A percentile compares a stretch with the other conserved stretches of the same genome.
Evolutionary conservation across 2,888 invertebrate species (phyloP).

Genomic region (Exephanes ischioxanthus): DNA sequence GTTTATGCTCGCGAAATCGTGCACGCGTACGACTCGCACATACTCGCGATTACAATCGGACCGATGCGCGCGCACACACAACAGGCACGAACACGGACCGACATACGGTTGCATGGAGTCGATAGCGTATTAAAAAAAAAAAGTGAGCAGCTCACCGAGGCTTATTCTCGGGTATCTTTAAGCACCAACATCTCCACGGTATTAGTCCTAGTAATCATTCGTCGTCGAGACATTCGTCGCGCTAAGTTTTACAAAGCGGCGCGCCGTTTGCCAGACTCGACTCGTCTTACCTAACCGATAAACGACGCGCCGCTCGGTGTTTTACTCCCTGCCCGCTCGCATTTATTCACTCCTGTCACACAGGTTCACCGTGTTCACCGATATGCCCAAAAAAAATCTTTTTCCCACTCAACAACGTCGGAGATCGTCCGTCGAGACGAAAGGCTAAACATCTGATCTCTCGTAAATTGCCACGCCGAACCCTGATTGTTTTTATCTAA

Average conservation of each 20-base stretch:
- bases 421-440: too few species aligned
- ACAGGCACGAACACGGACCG: slow-evolving; percentile 1
- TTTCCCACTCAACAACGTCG: neutral
- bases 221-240: slow-evolving; percentile 30
- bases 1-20: slow-evolving; percentile 76
- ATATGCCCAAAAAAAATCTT: neutral
- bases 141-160: neutral
- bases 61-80: neutral
- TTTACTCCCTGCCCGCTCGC: slow-evolving; percentile 14
- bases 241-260: slow-evolving; percentile 7
- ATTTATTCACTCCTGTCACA: neutral
- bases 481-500: too few species aligned
- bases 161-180: slow-evolving; percentile 27
- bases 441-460: too few species aligned
- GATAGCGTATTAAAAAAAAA: slow-evolving; percentile 6
- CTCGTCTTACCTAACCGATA: slow-evolving; percentile 66
- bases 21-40: slow-evolving; percentile 53
- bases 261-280: slow-evolving; percentile 34
- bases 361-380: too few species aligned
- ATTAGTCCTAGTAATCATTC: slow-evolving; percentile 6
- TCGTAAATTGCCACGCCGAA: too few species aligned
- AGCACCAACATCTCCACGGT: slow-evolving; percentile 7
- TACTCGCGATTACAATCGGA: slow-evolving; percentile 29
- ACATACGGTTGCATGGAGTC: slow-evolving; percentile 12
- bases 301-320: slow-evolving; percentile 53